Percentiles rank a stretch among this genome's conserved stretches.
These are phyloP conservation scores for Pachypanchax playfairii DNA, from an alignment of 2,113 vertebrate genomes.

Conservation along the genomic window DNA sequence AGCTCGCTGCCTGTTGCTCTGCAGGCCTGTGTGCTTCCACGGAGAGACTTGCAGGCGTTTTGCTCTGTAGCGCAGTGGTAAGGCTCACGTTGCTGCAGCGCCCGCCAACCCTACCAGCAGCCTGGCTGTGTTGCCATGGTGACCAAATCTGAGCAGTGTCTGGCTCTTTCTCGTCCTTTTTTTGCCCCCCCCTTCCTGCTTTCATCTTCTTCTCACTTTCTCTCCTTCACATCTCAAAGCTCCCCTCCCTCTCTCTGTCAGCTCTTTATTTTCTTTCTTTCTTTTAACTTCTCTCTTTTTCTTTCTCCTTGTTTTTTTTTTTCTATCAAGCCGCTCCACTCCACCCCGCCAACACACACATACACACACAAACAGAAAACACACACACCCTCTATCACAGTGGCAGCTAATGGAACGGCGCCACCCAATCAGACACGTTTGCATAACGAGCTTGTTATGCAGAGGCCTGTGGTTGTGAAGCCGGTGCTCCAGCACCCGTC, in stretches of 20 bases:
- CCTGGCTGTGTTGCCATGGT: slow-evolving; percentile 82
- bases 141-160: slow-evolving; percentile 82
- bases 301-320: slow-evolving; percentile 27
- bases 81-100: slow-evolving; percentile 80
- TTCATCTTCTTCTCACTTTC: slow-evolving; percentile 48
- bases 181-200: slow-evolving; percentile 9
- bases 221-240: slow-evolving; percentile 51
- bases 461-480: slow-evolving; percentile 79
- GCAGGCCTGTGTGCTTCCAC: slow-evolving; percentile 54
- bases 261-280: slow-evolving; percentile 54
- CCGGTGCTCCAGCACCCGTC: slow-evolving; percentile 74
- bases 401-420: slow-evolving; percentile 79
- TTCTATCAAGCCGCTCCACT: slow-evolving; percentile 16
- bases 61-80: slow-evolving; percentile 72
- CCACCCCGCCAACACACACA: slow-evolving; percentile 9
- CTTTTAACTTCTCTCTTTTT: slow-evolving; percentile 40
- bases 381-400: slow-evolving; percentile 51
- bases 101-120: slow-evolving; percentile 78
- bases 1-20: slow-evolving; percentile 71
- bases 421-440: slow-evolving; percentile 84
- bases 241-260: slow-evolving; percentile 21
- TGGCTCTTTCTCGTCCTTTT: slow-evolving; percentile 55
- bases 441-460: slow-evolving; percentile 85
- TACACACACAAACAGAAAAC: slow-evolving; percentile 9
- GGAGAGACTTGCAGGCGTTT: slow-evolving; percentile 70